These are phyloP conservation scores for Lycia hirtaria DNA, from an alignment of 2,888 invertebrate genomes.

Conservation along the genomic window DNA sequence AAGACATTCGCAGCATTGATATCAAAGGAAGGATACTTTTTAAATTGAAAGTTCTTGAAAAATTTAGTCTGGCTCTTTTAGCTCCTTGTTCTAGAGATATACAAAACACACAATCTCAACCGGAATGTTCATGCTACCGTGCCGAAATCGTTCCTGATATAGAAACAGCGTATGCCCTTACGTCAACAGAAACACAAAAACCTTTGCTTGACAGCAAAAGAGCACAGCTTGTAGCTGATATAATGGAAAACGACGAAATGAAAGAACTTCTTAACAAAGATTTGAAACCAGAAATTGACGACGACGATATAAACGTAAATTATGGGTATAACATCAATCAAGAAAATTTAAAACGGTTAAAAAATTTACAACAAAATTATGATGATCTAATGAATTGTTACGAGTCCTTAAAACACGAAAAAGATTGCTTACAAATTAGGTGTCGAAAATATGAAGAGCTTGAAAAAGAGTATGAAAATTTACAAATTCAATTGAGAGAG, in stretches of 20 bases:
- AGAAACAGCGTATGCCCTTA: conserved; percentile 62
- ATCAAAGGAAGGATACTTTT: conserved; percentile 76
- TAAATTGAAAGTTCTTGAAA: conserved; percentile 77
- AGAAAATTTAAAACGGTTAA: conserved; percentile 70
- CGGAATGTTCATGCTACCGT: conserved; percentile 65
- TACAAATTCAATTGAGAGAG: conserved; percentile 65
- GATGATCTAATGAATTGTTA: conserved; percentile 71
- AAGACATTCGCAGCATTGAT: conserved; percentile 68
- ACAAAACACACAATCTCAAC: conserved; percentile 19
- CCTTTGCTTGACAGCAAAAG: conserved; percentile 63
- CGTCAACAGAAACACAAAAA: conserved; percentile 52
- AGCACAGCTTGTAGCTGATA: conserved; percentile 75
- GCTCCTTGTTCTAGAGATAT: conserved; percentile 69
- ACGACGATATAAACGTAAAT: conserved; percentile 48
- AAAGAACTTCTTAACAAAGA: conserved; percentile 72
- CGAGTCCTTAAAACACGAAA: conserved; percentile 71
- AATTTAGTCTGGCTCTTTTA: conserved; percentile 72
- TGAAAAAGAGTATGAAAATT: conserved; percentile 63
- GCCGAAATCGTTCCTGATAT: conserved; percentile 58
- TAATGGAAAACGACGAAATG: conserved; percentile 76
- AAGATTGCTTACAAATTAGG: conserved; percentile 57
- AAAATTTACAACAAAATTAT: conserved; percentile 70
- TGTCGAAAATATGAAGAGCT: conserved; percentile 67
- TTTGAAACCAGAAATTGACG: conserved; percentile 46
- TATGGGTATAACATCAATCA: conserved; percentile 62